Conservation (phyloP, 1,140 invertebrate genomes). For the Cotesia typhae region DNA sequence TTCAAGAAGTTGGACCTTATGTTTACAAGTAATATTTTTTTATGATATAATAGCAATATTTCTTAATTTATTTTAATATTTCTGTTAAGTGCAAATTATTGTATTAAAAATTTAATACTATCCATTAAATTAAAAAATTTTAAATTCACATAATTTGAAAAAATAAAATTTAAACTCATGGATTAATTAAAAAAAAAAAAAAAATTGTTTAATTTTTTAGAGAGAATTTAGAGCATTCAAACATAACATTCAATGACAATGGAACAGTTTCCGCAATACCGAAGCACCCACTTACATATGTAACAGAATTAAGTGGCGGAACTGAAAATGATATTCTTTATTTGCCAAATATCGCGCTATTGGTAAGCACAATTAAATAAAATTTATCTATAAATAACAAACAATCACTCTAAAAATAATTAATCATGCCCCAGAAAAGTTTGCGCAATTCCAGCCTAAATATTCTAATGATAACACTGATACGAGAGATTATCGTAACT, state of each 20-base stretch:
- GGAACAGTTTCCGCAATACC: conserved; percentile 76
- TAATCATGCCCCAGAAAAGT: neutral
- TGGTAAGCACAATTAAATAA: conserved; percentile 72
- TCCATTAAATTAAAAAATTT: too few relatives aligned
- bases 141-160: too few relatives aligned
- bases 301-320: conserved; percentile 75
- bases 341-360: conserved; percentile 86
- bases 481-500: too few relatives aligned
- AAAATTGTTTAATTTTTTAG: conserved; percentile 59
- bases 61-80: too few relatives aligned
- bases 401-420: neutral
- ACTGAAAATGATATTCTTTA: conserved; percentile 79
- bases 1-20: conserved; percentile 88
- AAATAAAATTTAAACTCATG: neutral
- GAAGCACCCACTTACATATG: conserved; percentile 75
- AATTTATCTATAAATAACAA: too few relatives aligned
- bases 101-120: too few relatives aligned
- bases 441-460: neutral
- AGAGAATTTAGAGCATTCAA: conserved; percentile 74
- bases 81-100: too few relatives aligned
- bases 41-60: too few relatives aligned
- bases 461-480: too few relatives aligned
- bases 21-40: conserved; percentile 80
- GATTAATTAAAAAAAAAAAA: conserved; percentile 6
- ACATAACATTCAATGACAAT: conserved; percentile 78